Evolutionary conservation across 2,888 invertebrate genomes (phyloP).

Genomic region (Autographa pulchrina): DNA sequence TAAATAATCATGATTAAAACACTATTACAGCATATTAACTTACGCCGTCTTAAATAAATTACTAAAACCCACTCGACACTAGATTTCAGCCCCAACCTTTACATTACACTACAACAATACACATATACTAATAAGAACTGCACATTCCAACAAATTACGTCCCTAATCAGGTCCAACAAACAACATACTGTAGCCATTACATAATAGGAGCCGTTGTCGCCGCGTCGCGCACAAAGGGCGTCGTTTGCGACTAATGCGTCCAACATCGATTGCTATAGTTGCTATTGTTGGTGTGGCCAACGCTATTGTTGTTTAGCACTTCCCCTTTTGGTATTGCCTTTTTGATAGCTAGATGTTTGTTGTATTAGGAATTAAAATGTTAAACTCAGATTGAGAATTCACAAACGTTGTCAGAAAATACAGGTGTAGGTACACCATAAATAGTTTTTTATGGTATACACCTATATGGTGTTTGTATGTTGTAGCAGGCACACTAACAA

Average conservation of each 20-base stretch:
- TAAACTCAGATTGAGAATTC: not conserved
- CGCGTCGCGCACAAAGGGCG: not conserved
- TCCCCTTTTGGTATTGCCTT: not conserved
- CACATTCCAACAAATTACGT: not conserved
- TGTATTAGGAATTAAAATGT: not conserved
- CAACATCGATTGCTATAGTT: not conserved
- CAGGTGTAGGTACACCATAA: no score
- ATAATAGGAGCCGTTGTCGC: conserved; percentile 2
- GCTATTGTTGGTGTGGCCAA: not conserved
- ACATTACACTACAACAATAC: no score
- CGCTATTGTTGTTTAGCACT: not conserved
- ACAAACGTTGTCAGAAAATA: no score
- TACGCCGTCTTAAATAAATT: no score
- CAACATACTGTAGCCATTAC: not conserved
- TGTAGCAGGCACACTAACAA: no score
- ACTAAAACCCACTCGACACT: no score
- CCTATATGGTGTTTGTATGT: no score
- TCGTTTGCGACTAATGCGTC: conserved; percentile 2
- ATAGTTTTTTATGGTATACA: no score
- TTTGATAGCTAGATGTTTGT: not conserved
- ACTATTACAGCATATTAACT: no score
- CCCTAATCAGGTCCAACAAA: not conserved
- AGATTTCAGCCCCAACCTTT: no score
- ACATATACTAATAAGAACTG: not conserved
- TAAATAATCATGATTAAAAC: no score